Evolutionary conservation across 2,888 invertebrate genomes (phyloP).

Genomic region (Salticus scenicus): DNA sequence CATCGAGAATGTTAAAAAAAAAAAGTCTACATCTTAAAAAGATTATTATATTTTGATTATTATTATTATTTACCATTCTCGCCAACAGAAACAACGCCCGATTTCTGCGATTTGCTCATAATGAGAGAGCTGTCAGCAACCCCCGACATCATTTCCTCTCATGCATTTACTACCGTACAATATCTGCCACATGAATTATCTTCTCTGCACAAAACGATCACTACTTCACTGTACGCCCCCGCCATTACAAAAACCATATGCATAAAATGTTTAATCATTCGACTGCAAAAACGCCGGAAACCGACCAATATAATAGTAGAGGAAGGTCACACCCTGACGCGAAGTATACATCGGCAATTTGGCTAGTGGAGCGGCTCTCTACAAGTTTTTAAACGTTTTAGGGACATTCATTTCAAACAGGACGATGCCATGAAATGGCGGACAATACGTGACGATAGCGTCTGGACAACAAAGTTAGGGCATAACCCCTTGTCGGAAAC

Average conservation of each 20-base stretch:
- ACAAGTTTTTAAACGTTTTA: no score
- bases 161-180: not conserved
- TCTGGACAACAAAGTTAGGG: no score
- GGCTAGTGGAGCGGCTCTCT: slow-evolving; percentile 36
- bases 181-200: not conserved
- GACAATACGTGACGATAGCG: no score
- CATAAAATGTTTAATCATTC: slow-evolving; percentile 7
- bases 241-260: not conserved
- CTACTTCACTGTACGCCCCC: not conserved
- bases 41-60: no score
- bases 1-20: no score
- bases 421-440: no score
- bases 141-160: not conserved
- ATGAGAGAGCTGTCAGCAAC: slow-evolving; percentile 3
- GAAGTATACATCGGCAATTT: not conserved
- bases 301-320: slow-evolving; percentile 22
- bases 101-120: slow-evolving; percentile 2
- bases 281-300: slow-evolving; percentile 53
- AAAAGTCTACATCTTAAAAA: no score
- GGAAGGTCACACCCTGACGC: slow-evolving; percentile 52
- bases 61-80: no score
- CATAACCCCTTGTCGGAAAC: no score
- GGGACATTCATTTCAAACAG: no score
- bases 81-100: not conserved
- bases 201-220: not conserved